Evolutionary conservation across 2,888 invertebrate species (phyloP).

Genomic region (Marasmarcha lunaedactyla): DNA sequence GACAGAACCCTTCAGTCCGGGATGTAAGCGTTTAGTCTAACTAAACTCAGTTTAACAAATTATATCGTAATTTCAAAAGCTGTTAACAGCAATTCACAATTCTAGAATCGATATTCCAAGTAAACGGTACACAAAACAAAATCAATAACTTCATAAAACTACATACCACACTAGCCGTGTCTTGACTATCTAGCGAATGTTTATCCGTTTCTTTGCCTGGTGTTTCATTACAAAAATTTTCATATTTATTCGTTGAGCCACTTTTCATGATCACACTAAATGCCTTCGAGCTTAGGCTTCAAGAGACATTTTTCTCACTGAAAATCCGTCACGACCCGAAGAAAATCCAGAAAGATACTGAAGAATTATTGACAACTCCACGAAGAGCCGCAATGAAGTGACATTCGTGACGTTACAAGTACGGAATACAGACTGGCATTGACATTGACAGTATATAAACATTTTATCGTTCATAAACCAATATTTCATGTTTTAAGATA

Average conservation of each 20-base stretch:
- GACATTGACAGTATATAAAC: too few species aligned
- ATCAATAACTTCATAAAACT: slow-evolving; percentile 52
- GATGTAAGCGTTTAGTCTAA: too few species aligned
- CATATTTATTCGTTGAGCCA: slow-evolving; percentile 65
- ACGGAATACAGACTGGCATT: too few species aligned
- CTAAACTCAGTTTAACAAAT: too few species aligned
- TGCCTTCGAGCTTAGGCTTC: slow-evolving; percentile 42
- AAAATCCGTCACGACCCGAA: slow-evolving; percentile 33
- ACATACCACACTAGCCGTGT: slow-evolving; percentile 66
- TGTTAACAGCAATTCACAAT: slow-evolving; percentile 24
- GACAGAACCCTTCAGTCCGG: too few species aligned
- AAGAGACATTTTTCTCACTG: slow-evolving; percentile 48
- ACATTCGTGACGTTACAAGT: too few species aligned
- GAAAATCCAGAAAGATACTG: slow-evolving; percentile 1
- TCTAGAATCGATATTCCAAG: slow-evolving; percentile 20
- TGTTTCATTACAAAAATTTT: slow-evolving; percentile 55
- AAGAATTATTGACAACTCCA: neutral
- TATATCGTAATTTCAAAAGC: too few species aligned
- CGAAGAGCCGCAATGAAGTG: too few species aligned
- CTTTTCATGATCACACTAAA: slow-evolving; percentile 60
- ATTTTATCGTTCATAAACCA: too few species aligned
- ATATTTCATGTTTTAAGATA: too few species aligned
- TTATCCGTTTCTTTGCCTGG: slow-evolving; percentile 61
- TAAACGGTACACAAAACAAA: slow-evolving; percentile 44
- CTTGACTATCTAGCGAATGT: slow-evolving; percentile 63